These are phyloP conservation scores for Mystacornis crossleyi DNA, from an alignment of 2,113 vertebrate genomes.

Conservation along the genomic window DNA sequence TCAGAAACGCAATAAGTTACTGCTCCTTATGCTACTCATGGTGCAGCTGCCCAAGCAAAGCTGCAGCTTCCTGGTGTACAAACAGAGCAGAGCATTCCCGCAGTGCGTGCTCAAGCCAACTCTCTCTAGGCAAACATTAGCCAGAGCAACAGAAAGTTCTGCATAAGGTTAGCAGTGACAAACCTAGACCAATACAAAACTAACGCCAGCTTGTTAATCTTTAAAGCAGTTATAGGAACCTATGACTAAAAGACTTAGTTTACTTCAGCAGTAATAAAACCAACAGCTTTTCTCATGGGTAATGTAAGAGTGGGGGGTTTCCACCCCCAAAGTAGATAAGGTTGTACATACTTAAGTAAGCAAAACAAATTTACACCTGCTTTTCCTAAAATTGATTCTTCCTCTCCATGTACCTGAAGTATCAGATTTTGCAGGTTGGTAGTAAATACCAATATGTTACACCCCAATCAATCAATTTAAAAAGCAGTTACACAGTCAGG, in stretches of 20 bases:
- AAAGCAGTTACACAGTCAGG: neutral
- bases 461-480: neutral
- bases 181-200: neutral
- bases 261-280: neutral
- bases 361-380: neutral
- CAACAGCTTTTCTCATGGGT: neutral
- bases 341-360: neutral
- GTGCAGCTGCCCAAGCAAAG: neutral
- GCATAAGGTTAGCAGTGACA: neutral
- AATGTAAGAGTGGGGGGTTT: rapidly evolving
- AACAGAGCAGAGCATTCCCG: neutral
- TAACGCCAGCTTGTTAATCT: neutral
- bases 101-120: neutral
- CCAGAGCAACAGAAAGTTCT: neutral
- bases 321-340: neutral
- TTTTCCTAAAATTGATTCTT: neutral
- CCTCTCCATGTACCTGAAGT: rapidly evolving
- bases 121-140: slow-evolving; percentile 22
- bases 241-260: neutral
- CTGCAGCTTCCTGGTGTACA: neutral
- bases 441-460: neutral
- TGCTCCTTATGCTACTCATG: neutral
- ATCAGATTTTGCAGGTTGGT: neutral
- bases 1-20: neutral
- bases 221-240: neutral